These are phyloP conservation scores for Dilophus febrilis DNA, from an alignment of 2,888 invertebrate genomes.

Conservation along the genomic window DNA sequence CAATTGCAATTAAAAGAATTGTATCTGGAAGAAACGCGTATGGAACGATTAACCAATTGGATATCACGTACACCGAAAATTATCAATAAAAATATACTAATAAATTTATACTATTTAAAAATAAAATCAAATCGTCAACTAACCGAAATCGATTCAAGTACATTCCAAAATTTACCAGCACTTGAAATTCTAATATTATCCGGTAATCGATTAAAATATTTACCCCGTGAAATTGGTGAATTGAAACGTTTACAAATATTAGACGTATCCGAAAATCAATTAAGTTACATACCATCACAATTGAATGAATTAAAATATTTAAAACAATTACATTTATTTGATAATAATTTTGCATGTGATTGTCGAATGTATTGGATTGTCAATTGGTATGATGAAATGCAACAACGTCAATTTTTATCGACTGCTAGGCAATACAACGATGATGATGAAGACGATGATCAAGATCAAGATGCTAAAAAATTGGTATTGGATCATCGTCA, in stretches of 20 bases:
- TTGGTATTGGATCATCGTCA: slow-evolving; percentile 8
- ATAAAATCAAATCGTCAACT: slow-evolving; percentile 44
- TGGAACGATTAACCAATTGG: slow-evolving; percentile 39
- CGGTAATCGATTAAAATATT: slow-evolving; percentile 47
- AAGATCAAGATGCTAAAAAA: too few species aligned
- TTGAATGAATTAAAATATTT: slow-evolving; percentile 45
- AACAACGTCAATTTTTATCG: slow-evolving; percentile 19
- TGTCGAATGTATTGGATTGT: slow-evolving; percentile 69
- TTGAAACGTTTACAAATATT: slow-evolving; percentile 36
- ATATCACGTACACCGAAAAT: slow-evolving; percentile 38
- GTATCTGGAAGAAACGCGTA: slow-evolving; percentile 45
- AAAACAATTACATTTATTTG: slow-evolving; percentile 44
- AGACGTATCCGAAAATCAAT: slow-evolving; percentile 51
- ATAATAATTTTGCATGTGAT: slow-evolving; percentile 74
- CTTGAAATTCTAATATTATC: slow-evolving; percentile 49
- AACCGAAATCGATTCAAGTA: slow-evolving; percentile 41
- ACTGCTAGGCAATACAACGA: background rate
- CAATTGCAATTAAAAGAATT: slow-evolving; percentile 42
- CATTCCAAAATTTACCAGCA: slow-evolving; percentile 41
- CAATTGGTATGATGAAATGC: slow-evolving; percentile 39
- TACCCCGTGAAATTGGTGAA: slow-evolving; percentile 30
- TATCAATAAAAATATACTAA: slow-evolving; percentile 25
- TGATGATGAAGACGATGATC: slow-evolving; percentile 3
- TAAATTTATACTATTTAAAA: slow-evolving; percentile 43
- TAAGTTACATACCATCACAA: slow-evolving; percentile 53